Percentiles rank a stretch among this genome's conserved stretches.
phyloP scores from a whole-genome alignment of 2,797 vertebrate genomes.

The Periophthalmus magnuspinnatus region DNA sequence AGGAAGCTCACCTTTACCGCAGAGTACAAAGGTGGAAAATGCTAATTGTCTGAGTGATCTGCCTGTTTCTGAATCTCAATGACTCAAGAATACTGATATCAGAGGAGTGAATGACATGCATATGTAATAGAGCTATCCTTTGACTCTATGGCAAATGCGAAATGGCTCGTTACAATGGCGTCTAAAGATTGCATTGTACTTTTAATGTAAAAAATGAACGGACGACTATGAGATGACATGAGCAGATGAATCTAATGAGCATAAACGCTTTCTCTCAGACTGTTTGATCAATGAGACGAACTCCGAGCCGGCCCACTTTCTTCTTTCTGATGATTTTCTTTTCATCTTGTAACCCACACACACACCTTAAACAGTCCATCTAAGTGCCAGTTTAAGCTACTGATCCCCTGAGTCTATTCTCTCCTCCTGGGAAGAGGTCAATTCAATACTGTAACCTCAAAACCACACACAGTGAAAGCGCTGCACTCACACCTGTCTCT shows the following conservation, averaged over 20 bases:
- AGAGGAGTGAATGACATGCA: conserved; percentile 24
- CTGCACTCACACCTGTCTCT: conserved; percentile 57
- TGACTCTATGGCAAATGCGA: conserved; percentile 47
- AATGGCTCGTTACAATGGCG: conserved; percentile 60
- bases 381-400: conserved; percentile 69
- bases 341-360: conserved; percentile 9
- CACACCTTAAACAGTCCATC: conserved; percentile 28
- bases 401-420: conserved; percentile 76
- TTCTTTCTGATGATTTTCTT: conserved; percentile 28
- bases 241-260: conserved; percentile 65
- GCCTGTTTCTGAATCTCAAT: conserved; percentile 26
- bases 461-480: conserved; percentile 37
- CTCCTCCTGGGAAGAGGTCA: conserved; percentile 70
- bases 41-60: conserved; percentile 6
- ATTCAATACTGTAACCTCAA: conserved; percentile 74
- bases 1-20: background rate
- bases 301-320: conserved; percentile 7
- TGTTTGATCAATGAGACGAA: conserved; percentile 48
- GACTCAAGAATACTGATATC: conserved; percentile 42
- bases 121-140: conserved; percentile 56
- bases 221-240: conserved; percentile 60
- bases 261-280: conserved; percentile 53
- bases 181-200: conserved; percentile 58
- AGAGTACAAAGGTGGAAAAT: background rate
- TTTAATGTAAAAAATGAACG: conserved; percentile 54